These are phyloP conservation scores for Tetanocera ferruginea DNA, from an alignment of 2,888 invertebrate species.

Conservation along the genomic window DNA sequence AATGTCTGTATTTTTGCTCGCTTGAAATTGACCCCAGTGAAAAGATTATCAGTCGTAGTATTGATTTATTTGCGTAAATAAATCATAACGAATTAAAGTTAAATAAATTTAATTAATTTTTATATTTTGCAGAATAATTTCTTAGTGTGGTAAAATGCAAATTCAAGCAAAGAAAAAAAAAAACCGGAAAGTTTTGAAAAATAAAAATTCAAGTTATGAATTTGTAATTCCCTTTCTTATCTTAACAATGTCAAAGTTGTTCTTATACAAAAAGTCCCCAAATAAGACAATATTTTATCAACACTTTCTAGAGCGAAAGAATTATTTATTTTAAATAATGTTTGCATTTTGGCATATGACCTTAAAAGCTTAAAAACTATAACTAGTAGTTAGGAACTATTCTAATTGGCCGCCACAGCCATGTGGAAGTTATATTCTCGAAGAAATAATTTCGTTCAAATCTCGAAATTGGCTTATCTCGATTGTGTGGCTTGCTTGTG, in stretches of 20 bases:
- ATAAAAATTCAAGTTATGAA: too few relatives aligned
- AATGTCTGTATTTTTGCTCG: background rate
- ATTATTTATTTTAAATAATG: background rate
- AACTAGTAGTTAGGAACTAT: background rate
- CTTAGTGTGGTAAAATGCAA: background rate
- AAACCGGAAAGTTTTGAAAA: too few relatives aligned
- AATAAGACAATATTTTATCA: too few relatives aligned
- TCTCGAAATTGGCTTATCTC: too few relatives aligned
- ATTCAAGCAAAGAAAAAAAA: background rate
- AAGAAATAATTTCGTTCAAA: too few relatives aligned
- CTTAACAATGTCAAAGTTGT: too few relatives aligned
- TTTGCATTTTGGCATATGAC: background rate
- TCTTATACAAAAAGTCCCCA: too few relatives aligned
- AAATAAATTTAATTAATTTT: background rate
- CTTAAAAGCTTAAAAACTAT: background rate
- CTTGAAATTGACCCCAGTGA: slow-evolving; percentile 6
- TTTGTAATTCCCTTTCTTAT: too few relatives aligned
- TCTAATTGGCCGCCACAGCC: too few relatives aligned
- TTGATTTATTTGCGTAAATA: slow-evolving; percentile 22
- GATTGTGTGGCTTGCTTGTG: too few relatives aligned
- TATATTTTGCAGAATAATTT: background rate
- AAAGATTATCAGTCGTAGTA: slow-evolving; percentile 23
- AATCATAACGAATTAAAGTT: background rate
- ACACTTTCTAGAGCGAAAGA: too few relatives aligned
- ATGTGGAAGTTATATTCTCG: too few relatives aligned